Base-by-base conservation (phyloP, 1,140 invertebrate genomes). In the Drosophila repletoides region DNA sequence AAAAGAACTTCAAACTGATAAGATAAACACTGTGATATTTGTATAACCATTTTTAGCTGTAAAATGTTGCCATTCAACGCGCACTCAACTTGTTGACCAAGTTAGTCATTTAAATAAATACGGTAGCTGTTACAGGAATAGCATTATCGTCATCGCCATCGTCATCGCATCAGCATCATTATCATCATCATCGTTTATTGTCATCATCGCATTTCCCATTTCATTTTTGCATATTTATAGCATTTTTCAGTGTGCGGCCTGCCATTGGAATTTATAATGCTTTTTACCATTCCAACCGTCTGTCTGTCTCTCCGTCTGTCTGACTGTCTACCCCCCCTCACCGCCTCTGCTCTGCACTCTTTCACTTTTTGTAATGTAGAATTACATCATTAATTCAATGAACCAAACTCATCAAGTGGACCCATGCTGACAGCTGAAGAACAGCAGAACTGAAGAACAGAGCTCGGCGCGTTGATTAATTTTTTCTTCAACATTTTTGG, bases 331-430 rank as follows among this genome's bases (percentile, higher is more conserved):
- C n/a, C 5, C 10, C 9, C 34, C 34, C 5, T 5, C 3, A 4
- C 33, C 14, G 3, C 10, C 9, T 1, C 26, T 12, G 7, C 1
- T 45, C 10, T 9, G 6, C 0, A 2, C n/a, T 41, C n/a, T 12
- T 24, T 9, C 10, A 14, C 5, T 15, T 19, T 40, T 7, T 14
- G 6, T 15, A 36, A 46, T 46, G 56, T 34, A 29, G 46, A 28
- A 56, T 64, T 64, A 56, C 66, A 69, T 64, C 60, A 69, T 69
- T 69, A 64, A 64, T 69, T 69, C 66, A 69, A 69, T 64, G 40
- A 55, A 56, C 60, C 59, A 55, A 64, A 64, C 51, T 55, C 59
- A 64, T 69, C 59, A 65, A 65, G 58, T 69, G 65, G 55, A 46
- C 55, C 45, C 63, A 61, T 38, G 56, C 64, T 67, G 64, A 61